Conservation (phyloP, 2,113 vertebrate genomes). For the Toxotes jaculatrix region DNA sequence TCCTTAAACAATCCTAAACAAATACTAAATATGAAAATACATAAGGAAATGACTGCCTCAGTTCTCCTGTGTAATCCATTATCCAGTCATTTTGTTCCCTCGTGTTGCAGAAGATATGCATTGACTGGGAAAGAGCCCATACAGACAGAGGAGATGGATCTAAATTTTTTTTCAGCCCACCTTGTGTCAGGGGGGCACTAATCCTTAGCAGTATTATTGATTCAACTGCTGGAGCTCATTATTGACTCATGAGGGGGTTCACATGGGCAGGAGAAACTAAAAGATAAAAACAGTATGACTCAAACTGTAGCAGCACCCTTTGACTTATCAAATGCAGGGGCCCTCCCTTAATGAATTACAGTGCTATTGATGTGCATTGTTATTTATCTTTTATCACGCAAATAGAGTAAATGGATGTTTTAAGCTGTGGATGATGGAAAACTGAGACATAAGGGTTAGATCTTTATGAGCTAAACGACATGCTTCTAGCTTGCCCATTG, state of each 20-base stretch:
- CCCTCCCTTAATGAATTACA: slow-evolving; percentile 20
- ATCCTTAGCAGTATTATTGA: slow-evolving; percentile 67
- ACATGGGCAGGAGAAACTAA: slow-evolving; percentile 44
- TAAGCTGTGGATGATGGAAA: background rate
- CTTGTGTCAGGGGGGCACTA: slow-evolving; percentile 55
- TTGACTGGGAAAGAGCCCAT: slow-evolving; percentile 26
- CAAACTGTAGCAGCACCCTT: slow-evolving; percentile 19
- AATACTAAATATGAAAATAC: background rate
- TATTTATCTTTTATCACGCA: slow-evolving; percentile 7
- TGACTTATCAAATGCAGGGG: background rate
- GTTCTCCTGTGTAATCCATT: slow-evolving; percentile 18
- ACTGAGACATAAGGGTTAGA: background rate
- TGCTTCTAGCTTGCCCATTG: slow-evolving; percentile 15
- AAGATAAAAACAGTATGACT: slow-evolving; percentile 44
- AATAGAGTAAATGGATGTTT: background rate
- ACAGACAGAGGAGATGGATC: slow-evolving; percentile 23
- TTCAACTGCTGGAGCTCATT: slow-evolving; percentile 60
- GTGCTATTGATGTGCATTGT: background rate
- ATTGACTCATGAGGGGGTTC: slow-evolving; percentile 64
- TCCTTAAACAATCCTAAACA: slow-evolving; percentile 1
- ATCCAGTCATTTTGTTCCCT: background rate
- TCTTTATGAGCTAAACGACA: slow-evolving; percentile 22
- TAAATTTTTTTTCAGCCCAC: slow-evolving; percentile 31
- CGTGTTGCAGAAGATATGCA: slow-evolving; percentile 12
- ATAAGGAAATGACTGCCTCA: background rate